phyloP scores from a whole-genome alignment of 2,113 vertebrate genomes.

The Rhagologus leucostigma region DNA sequence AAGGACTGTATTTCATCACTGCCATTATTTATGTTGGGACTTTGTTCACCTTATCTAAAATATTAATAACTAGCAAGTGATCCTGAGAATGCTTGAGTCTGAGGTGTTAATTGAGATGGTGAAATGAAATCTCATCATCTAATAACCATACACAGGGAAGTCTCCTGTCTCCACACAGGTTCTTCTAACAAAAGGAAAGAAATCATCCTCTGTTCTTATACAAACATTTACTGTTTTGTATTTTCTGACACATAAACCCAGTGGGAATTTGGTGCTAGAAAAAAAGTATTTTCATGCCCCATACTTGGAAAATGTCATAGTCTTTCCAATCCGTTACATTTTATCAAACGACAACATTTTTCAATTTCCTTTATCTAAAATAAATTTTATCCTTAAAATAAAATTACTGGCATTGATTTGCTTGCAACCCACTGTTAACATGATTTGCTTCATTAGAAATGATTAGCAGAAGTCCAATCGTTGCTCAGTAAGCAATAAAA shows the following conservation, averaged over 20 bases:
- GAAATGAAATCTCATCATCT: neutral
- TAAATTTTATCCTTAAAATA: slow-evolving; percentile 12
- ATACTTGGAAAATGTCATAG: neutral
- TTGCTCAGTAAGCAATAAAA: slow-evolving; percentile 31
- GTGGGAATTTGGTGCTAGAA: neutral
- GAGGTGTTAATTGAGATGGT: neutral
- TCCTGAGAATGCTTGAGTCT: neutral
- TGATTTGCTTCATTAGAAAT: slow-evolving; percentile 25
- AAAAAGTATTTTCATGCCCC: neutral
- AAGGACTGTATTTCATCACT: neutral
- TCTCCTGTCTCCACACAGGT: neutral
- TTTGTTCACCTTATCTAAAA: neutral
- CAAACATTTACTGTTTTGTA: neutral
- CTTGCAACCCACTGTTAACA: slow-evolving; percentile 1
- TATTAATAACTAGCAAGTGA: neutral
- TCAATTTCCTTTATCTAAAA: neutral
- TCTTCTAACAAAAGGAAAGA: neutral
- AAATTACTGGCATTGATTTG: neutral
- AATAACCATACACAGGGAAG: neutral
- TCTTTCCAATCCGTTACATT: neutral
- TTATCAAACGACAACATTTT: neutral
- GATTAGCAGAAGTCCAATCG: neutral
- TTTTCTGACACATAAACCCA: neutral
- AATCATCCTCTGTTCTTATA: neutral
- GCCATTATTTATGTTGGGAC: neutral